A percentile compares a stretch with the other conserved stretches of the same genome.
phyloP scores from a whole-genome alignment of 2,888 invertebrate species.

The Erebia epiphron region DNA sequence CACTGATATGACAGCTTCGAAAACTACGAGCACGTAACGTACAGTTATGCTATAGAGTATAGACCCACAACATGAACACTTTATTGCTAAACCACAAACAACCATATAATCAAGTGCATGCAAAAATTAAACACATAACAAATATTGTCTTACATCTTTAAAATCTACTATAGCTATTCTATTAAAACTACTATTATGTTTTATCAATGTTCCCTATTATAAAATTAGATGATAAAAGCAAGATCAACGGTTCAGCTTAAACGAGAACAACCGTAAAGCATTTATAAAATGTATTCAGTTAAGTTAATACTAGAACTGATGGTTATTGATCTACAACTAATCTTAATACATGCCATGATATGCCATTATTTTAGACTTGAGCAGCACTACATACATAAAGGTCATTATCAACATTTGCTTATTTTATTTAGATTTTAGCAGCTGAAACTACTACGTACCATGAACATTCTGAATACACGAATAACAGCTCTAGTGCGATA shows the following conservation, averaged over 20 bases:
- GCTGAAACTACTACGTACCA: not conserved
- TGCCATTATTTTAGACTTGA: not conserved
- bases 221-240: not conserved
- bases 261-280: not conserved
- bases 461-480: not conserved
- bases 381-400: not conserved
- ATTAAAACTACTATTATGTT: not conserved
- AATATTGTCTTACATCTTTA: not conserved
- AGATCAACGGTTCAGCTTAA: not conserved
- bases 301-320: not conserved
- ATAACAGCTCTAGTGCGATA: not conserved
- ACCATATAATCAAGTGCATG: not conserved
- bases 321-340: not conserved
- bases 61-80: not conserved
- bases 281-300: not conserved
- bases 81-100: not conserved
- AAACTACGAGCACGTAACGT: conserved; percentile 33
- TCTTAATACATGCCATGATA: not conserved
- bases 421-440: not conserved
- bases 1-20: conserved; percentile 44
- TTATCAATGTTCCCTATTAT: not conserved
- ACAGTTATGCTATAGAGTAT: conserved; percentile 1
- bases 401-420: not conserved
- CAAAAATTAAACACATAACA: not conserved
- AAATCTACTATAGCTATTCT: not conserved